A percentile compares a stretch with the other conserved stretches of the same genome.
phyloP scores from a whole-genome alignment of 2,888 invertebrate species.

The Phania funesta region DNA sequence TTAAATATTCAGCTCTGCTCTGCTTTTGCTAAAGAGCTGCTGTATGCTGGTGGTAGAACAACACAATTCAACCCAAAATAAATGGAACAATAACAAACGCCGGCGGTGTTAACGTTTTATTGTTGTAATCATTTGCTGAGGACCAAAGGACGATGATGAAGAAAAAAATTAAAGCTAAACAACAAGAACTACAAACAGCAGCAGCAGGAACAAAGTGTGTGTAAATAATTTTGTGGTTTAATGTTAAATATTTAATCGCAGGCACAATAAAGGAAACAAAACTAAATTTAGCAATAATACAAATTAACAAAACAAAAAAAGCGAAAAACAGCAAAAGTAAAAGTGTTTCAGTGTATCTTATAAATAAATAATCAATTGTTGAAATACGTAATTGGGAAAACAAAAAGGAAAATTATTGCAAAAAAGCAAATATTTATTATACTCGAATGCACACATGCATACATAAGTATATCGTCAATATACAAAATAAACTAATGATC shows the following conservation, averaged over 20 bases:
- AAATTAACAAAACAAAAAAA: neutral
- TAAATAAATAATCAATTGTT: slow-evolving; percentile 27
- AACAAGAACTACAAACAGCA: slow-evolving; percentile 28
- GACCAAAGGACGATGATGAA: slow-evolving; percentile 30
- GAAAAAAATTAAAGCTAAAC: slow-evolving; percentile 30
- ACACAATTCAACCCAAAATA: slow-evolving; percentile 22
- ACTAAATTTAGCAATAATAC: neutral
- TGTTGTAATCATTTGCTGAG: slow-evolving; percentile 53
- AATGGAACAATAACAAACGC: slow-evolving; percentile 58
- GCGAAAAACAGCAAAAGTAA: neutral
- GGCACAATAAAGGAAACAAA: neutral
- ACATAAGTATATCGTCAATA: too few species aligned
- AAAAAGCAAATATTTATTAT: too few species aligned
- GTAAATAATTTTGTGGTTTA: slow-evolving; percentile 50
- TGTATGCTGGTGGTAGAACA: slow-evolving; percentile 49
- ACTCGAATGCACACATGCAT: too few species aligned
- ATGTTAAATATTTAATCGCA: slow-evolving; percentile 31
- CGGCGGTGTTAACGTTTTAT: slow-evolving; percentile 59
- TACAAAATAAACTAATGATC: neutral
- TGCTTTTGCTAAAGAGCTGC: slow-evolving; percentile 24
- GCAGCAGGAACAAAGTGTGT: slow-evolving; percentile 38
- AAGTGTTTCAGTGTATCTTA: slow-evolving; percentile 3
- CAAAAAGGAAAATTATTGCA: neutral
- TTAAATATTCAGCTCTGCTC: slow-evolving; percentile 14
- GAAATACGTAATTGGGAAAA: neutral